Conservation (phyloP, 1,140 invertebrate species). For the Procambarus virginalis region DNA sequence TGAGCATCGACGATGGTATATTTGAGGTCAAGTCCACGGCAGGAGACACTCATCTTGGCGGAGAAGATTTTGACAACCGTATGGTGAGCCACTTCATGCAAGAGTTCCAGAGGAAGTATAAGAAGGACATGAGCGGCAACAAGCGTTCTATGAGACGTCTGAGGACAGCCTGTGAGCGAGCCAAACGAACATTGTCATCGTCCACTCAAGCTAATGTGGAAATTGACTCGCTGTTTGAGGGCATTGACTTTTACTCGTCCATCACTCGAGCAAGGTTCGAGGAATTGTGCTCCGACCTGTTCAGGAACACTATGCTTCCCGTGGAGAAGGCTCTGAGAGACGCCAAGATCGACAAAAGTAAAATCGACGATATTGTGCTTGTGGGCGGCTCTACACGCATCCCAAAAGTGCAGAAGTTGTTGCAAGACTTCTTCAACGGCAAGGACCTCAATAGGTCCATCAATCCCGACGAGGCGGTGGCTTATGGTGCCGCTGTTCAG, state of each 20-base stretch:
- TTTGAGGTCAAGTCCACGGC: constrained; percentile 86
- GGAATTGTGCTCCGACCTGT: constrained; percentile 73
- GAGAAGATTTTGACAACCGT: constrained; percentile 72
- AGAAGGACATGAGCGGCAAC: constrained; percentile 72
- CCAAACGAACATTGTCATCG: constrained; percentile 76
- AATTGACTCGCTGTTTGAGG: constrained; percentile 82
- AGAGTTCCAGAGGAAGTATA: constrained; percentile 72
- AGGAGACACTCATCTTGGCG: constrained; percentile 63
- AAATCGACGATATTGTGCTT: constrained; percentile 85
- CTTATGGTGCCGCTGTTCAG: constrained; percentile 82
- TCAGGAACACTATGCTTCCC: constrained; percentile 78
- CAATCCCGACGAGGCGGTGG: constrained; percentile 78
- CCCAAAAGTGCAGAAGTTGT: constrained; percentile 82
- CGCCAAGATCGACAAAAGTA: constrained; percentile 82
- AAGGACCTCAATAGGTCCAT: constrained; percentile 83
- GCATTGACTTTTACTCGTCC: constrained; percentile 77
- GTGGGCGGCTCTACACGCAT: constrained; percentile 87
- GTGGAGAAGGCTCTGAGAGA: constrained; percentile 85
- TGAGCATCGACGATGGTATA: constrained; percentile 88
- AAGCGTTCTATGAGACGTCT: constrained; percentile 74
- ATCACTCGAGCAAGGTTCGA: constrained; percentile 76
- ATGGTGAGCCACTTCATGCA: constrained; percentile 72
- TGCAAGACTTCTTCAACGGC: constrained; percentile 83
- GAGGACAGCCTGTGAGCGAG: constrained; percentile 82
- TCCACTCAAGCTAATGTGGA: constrained; percentile 77